These are phyloP conservation scores for Diarsia brunnea DNA, from an alignment of 2,888 invertebrate genomes.

Conservation along the genomic window DNA sequence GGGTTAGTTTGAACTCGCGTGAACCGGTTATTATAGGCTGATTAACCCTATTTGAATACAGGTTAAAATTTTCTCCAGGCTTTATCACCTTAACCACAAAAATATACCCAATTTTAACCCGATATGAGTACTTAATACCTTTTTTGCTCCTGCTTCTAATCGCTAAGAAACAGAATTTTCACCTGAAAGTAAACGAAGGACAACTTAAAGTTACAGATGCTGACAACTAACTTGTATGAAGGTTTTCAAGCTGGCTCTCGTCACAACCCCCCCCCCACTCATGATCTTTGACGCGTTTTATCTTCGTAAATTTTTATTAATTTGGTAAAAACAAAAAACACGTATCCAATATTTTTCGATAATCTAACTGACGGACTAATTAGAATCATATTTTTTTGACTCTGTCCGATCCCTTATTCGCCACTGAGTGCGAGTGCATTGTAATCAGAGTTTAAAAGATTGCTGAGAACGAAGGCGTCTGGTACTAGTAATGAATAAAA, in stretches of 20 bases:
- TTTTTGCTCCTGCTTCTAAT: not conserved
- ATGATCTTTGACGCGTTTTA: too few species aligned
- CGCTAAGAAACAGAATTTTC: not conserved
- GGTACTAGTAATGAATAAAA: not conserved
- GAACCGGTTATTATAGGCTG: not conserved
- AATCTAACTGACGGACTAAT: too few species aligned
- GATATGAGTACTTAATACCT: too few species aligned
- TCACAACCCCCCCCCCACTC: too few species aligned
- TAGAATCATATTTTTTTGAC: too few species aligned
- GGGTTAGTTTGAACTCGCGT: not conserved
- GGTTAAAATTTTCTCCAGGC: not conserved
- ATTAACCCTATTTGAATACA: not conserved
- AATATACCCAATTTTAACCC: not conserved
- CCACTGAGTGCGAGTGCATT: too few species aligned
- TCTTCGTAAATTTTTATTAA: too few species aligned
- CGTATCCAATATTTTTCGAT: too few species aligned
- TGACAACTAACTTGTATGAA: not conserved
- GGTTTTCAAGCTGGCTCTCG: not conserved
- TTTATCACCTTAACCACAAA: not conserved
- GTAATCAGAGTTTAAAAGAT: not conserved
- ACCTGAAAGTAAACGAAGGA: not conserved
- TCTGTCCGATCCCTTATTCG: too few species aligned
- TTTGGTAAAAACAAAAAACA: too few species aligned
- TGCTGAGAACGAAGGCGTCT: not conserved
- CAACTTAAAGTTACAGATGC: not conserved